A percentile compares a stretch with the other conserved stretches of the same genome.
Conservation (phyloP, 1,140 invertebrate genomes). For the Conopomorpha cramerella region DNA sequence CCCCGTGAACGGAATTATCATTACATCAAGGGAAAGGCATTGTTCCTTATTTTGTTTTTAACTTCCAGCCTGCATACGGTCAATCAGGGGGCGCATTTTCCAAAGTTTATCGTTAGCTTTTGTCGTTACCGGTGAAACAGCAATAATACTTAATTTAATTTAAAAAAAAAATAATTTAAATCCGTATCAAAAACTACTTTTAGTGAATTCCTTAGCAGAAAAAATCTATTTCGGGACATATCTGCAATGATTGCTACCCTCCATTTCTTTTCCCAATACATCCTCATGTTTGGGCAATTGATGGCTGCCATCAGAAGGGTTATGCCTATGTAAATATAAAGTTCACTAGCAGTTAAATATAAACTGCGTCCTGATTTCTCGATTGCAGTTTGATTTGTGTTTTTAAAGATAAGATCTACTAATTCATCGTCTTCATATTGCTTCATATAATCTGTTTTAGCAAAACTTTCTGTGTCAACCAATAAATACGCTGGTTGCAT, state of each 20-base stretch:
- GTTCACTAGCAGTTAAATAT: too few species aligned
- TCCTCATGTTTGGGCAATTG: constrained; percentile 5
- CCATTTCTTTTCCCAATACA: constrained; percentile 9
- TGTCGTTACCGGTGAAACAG: constrained; percentile 2
- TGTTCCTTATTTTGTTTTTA: constrained; percentile 1
- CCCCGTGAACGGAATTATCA: too few species aligned
- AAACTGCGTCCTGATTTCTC: too few species aligned
- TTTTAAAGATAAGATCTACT: too few species aligned
- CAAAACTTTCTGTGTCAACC: too few species aligned
- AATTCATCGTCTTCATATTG: too few species aligned
- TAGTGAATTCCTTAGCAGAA: constrained; percentile 3
- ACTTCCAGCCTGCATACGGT: constrained; percentile 3
- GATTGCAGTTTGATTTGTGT: too few species aligned
- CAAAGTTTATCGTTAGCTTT: constrained; percentile 6
- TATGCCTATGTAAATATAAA: constrained; percentile 11
- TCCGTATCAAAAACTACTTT: constrained; percentile 9
- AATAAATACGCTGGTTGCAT: too few species aligned
- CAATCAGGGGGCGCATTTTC: constrained; percentile 9
- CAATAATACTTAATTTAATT: too few species aligned
- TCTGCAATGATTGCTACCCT: constrained; percentile 3
- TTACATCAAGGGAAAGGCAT: constrained; percentile 2
- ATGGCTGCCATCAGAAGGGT: constrained; percentile 4
- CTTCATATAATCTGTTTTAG: too few species aligned
- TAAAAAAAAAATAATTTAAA: too few species aligned
- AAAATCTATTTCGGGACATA: constrained; percentile 8